Evolutionary conservation across 2,888 invertebrate genomes (phyloP).

Genomic region (Rhopalosiphum nymphaeae): DNA sequence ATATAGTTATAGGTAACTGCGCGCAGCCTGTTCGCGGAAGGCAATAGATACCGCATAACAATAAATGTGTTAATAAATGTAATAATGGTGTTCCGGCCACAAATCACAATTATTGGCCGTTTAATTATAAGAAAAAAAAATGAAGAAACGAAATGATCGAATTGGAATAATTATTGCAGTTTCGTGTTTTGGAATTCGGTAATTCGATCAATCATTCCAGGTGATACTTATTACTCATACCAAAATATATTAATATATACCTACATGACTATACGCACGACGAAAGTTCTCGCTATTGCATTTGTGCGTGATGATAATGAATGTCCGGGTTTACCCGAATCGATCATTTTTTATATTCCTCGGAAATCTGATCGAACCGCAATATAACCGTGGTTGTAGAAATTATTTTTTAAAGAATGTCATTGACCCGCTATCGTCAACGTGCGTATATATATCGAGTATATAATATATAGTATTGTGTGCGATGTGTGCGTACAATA

Average conservation of each 20-base stretch:
- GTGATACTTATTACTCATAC: not conserved
- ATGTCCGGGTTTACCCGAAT: not conserved
- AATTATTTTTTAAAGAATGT: constrained; percentile 45
- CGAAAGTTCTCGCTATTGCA: not conserved
- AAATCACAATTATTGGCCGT: not conserved
- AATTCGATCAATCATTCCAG: not conserved
- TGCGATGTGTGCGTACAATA: not conserved
- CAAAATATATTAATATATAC: not conserved
- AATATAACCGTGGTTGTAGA: not conserved
- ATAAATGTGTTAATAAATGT: constrained; percentile 3
- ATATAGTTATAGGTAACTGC: not conserved
- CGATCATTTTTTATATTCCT: constrained; percentile 1
- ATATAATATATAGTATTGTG: not conserved
- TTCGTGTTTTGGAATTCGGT: not conserved
- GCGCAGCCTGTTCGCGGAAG: not conserved
- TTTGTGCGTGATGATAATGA: not conserved
- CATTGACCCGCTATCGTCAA: constrained; percentile 23
- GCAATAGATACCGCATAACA: not conserved
- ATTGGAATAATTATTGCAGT: not conserved
- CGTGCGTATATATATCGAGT: not conserved
- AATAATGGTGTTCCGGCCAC: not conserved
- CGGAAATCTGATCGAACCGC: constrained; percentile 19
- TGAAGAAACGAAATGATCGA: not conserved
- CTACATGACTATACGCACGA: not conserved
- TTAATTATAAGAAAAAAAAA: not conserved